Percentiles rank a stretch among this genome's conserved stretches.
Evolutionary conservation across 2,888 invertebrate species (phyloP).

Genomic region (Diaperis boleti): DNA sequence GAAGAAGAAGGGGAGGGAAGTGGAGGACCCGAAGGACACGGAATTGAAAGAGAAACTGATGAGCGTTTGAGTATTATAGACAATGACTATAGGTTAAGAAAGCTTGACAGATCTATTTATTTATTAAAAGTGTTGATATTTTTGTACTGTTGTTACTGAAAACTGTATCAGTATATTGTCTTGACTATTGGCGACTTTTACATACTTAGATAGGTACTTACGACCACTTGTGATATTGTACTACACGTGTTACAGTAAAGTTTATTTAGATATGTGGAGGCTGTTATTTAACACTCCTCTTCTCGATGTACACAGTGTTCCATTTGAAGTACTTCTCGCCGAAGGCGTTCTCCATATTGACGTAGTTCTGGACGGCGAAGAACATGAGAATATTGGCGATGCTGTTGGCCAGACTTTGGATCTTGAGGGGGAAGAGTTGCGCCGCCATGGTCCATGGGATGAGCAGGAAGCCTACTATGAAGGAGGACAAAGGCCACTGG

Average conservation of each 20-base stretch:
- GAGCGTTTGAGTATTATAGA: slow-evolving; percentile 21
- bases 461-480: slow-evolving; percentile 71
- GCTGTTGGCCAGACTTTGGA: slow-evolving; percentile 71
- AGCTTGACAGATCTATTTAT: background rate
- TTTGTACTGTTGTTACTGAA: too few relatives aligned
- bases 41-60: slow-evolving; percentile 19
- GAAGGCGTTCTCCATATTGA: slow-evolving; percentile 58
- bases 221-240: slow-evolving; percentile 22
- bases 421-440: slow-evolving; percentile 72
- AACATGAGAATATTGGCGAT: slow-evolving; percentile 72
- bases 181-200: slow-evolving; percentile 14
- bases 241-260: slow-evolving; percentile 19
- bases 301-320: slow-evolving; percentile 60
- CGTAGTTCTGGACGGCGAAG: slow-evolving; percentile 69
- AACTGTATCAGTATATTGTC: too few relatives aligned
- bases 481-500: too few relatives aligned
- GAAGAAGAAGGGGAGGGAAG: slow-evolving; percentile 7
- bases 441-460: slow-evolving; percentile 75
- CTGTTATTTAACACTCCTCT: too few relatives aligned
- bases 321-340: slow-evolving; percentile 67
- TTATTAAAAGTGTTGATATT: slow-evolving; percentile 15
- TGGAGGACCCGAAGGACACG: background rate
- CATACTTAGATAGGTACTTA: slow-evolving; percentile 6
- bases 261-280: too few relatives aligned
- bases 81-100: too few relatives aligned